Base-by-base conservation (phyloP, 1,140 invertebrate genomes). In the Drosophila pectinifera region DNA sequence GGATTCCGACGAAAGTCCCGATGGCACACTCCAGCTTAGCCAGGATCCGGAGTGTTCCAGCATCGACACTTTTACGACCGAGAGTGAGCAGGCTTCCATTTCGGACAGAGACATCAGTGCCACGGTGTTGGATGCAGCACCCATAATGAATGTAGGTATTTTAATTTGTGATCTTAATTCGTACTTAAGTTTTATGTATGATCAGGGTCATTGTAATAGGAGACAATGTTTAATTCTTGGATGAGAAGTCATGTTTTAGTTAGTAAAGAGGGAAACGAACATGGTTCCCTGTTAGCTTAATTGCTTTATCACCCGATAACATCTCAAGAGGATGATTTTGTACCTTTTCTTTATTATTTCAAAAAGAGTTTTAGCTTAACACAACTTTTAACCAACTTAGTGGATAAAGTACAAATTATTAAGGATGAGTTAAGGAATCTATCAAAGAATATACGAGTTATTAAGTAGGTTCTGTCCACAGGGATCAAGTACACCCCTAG, bases 111-210 rank as follows among this genome's bases (percentile, higher is more conserved):
- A 73, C 7, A 57, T 73, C 8, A 81, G 63, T 18, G 65, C 85
- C 36, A 24, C 62, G 7, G 53, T 88, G 28, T 68, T 91, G 42
- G 82, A 86, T 8, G 57, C 94, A 8, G 58, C 78, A 16, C 93
- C 95, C 56, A 95, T 95, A 26, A 95, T 95, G 93, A 96, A 96
- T 92, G 96, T 96, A 93, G 95, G 95, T 94, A 53, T 13, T 14
- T 13, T 14, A 3, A 1, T 34, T 41, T 24, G 1, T 1, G 20
- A 46, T 24, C 20, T 22, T 20, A 5, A 11, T 2, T 31, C 2
- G 6, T 38, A 5, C 0, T n/a, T 38, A n/a, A n/a, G 36, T 0
- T 38, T 38, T 3, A n/a, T n/a, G n/a, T n/a, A n/a, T n/a, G 28
- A 31, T 31, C 28, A 31, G 8, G 8, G 10, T 28, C 8, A 28